Conservation (phyloP, 2,888 invertebrate species). For the Noctua pronuba region DNA sequence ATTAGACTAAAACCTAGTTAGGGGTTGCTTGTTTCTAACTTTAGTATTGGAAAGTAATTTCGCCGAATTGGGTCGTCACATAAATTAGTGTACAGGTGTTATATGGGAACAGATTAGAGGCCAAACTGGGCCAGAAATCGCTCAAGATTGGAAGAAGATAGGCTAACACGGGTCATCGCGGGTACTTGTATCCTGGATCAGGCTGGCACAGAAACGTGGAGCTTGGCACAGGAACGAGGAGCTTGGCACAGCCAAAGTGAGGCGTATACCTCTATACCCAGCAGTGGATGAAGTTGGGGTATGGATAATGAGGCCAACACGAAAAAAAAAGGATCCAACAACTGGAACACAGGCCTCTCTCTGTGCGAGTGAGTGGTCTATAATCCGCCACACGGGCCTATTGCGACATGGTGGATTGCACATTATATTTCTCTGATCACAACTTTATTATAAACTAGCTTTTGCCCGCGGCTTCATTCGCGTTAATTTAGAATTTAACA, state of each 20-base stretch:
- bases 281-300: neutral
- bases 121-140: neutral
- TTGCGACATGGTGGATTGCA: too few relatives aligned
- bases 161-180: neutral
- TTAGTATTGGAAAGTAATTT: conserved; percentile 3
- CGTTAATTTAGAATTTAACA: too few relatives aligned
- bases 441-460: neutral
- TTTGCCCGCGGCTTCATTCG: too few relatives aligned
- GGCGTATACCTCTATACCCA: neutral
- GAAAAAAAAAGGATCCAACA: neutral
- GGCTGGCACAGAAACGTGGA: neutral
- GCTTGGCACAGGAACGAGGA: neutral
- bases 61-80: too few relatives aligned
- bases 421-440: neutral
- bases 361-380: neutral
- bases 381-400: too few relatives aligned
- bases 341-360: neutral
- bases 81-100: neutral
- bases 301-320: too few relatives aligned
- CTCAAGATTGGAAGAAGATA: neutral
- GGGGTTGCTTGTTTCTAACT: neutral
- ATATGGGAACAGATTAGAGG: neutral
- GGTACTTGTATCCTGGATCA: neutral
- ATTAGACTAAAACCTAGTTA: conserved; percentile 13
- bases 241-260: neutral